phyloP scores from a whole-genome alignment of 2,113 vertebrate species.

The Acanthisitta chloris region DNA sequence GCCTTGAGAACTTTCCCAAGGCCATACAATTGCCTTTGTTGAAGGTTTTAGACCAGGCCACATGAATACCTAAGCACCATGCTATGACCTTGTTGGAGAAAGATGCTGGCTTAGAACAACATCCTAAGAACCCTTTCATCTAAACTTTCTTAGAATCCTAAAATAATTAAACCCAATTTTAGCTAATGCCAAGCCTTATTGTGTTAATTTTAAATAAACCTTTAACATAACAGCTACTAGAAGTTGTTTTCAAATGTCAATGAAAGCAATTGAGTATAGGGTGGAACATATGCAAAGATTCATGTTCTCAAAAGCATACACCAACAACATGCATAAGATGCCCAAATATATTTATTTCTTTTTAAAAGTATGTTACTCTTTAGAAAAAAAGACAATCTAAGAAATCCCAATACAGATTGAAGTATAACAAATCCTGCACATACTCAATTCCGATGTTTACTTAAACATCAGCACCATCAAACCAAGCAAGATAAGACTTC shows the following conservation, averaged over 20 bases:
- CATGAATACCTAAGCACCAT: background rate
- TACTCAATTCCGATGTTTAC: background rate
- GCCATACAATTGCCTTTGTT: background rate
- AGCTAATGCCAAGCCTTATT: background rate
- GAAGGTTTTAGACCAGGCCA: background rate
- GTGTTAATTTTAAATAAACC: background rate
- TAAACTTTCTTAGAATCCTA: background rate
- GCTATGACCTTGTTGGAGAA: background rate
- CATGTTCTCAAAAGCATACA: background rate
- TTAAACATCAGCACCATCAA: background rate
- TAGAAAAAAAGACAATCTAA: background rate
- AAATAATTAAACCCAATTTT: background rate
- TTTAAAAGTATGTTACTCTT: slow-evolving; percentile 30
- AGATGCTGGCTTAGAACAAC: background rate
- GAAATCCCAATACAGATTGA: background rate
- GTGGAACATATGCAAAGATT: background rate
- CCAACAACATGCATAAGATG: background rate
- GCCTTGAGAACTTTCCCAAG: background rate
- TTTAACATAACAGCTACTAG: background rate
- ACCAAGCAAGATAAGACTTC: background rate
- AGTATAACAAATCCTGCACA: background rate
- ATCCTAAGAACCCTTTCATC: background rate
- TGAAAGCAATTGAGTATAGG: background rate
- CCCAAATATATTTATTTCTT: slow-evolving; percentile 59
- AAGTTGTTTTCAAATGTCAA: background rate